Percentiles rank a stretch among this genome's conserved stretches.
These are phyloP conservation scores for Malthinus seriepunctatus DNA, from an alignment of 2,888 invertebrate genomes.

Conservation along the genomic window DNA sequence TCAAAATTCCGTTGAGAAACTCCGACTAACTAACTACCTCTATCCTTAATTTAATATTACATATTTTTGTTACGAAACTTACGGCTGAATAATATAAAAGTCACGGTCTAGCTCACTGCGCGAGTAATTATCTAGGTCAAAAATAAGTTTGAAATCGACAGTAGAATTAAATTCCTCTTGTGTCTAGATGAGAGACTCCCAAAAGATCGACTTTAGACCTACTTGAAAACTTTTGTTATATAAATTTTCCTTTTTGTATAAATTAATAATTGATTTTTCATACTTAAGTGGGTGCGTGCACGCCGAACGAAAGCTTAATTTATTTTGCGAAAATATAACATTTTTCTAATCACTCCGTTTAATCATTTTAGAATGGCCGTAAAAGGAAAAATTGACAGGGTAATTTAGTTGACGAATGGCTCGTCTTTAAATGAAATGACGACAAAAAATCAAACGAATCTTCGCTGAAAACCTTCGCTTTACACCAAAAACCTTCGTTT, in stretches of 20 bases:
- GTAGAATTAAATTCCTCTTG: background rate
- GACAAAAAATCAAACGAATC: constrained; percentile 17
- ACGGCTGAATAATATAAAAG: background rate
- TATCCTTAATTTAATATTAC: constrained; percentile 10
- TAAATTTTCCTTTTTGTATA: background rate
- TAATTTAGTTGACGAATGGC: constrained; percentile 18
- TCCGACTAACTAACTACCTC: background rate
- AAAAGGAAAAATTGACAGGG: constrained; percentile 15
- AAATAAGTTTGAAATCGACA: constrained; percentile 4
- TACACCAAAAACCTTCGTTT: constrained; percentile 19
- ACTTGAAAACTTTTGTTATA: constrained; percentile 2
- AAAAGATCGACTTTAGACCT: background rate
- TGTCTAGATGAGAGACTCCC: background rate
- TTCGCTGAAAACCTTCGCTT: constrained; percentile 17
- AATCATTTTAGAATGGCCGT: constrained; percentile 6
- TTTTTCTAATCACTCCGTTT: constrained; percentile 11
- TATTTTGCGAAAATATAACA: constrained; percentile 10
- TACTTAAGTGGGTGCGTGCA: constrained; percentile 3
- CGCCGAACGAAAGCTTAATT: constrained; percentile 15
- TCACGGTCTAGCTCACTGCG: constrained; percentile 3
- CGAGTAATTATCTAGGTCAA: constrained; percentile 4
- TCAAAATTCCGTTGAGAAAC: constrained; percentile 4
- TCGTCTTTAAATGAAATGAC: constrained; percentile 13
- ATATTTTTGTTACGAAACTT: constrained; percentile 5
- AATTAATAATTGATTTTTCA: constrained; percentile 10